These are phyloP conservation scores for Gallinago nigripennis DNA, from an alignment of 2,797 vertebrate species.

Conservation along the genomic window DNA sequence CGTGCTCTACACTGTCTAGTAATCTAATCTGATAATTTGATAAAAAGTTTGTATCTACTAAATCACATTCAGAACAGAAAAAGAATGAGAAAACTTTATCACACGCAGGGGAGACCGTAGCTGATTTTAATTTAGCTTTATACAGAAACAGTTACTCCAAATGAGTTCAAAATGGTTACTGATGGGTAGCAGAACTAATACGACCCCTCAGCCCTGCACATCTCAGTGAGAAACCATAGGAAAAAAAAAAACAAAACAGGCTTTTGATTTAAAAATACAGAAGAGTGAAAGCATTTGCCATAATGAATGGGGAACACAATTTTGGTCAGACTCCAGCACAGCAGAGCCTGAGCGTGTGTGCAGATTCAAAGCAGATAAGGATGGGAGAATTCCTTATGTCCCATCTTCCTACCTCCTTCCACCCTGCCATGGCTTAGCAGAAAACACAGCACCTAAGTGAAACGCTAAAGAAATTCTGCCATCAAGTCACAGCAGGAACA, in stretches of 20 bases:
- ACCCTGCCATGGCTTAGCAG: background rate
- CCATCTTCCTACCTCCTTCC: background rate
- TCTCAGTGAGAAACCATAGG: background rate
- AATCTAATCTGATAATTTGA: background rate
- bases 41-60: background rate
- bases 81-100: background rate
- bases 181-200: background rate
- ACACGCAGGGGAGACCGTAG: fast-evolving
- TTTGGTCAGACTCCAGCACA: background rate
- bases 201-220: background rate
- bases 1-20: background rate
- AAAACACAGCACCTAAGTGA: background rate
- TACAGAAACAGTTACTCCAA: background rate
- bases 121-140: background rate
- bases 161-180: background rate
- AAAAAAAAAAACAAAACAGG: background rate
- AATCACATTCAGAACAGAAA: background rate
- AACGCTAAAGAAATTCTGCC: background rate
- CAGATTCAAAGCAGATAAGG: background rate
- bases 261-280: background rate
- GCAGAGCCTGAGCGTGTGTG: background rate
- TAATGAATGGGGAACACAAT: background rate
- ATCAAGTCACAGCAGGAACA: fast-evolving
- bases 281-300: background rate
- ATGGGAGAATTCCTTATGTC: background rate